Evolutionary conservation across 1,140 invertebrate species (phyloP), one percentile per base, ranked within the genome.

Genomic region (Brachionus rubens): DNA sequence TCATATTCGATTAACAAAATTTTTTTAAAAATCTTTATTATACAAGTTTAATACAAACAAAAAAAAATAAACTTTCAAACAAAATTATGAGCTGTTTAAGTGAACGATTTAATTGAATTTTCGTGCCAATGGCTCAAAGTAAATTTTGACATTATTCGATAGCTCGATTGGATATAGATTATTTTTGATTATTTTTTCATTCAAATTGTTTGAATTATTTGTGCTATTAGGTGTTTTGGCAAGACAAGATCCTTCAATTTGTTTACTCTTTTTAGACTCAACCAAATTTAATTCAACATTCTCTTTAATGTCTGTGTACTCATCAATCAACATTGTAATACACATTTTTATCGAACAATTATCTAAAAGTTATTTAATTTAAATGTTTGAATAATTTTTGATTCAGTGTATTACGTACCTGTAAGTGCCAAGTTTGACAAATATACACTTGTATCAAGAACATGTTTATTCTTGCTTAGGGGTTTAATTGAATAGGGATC

Each of bases 281-380:
- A 21, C 30, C 16, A 16, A n/a, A 43, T 36, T 3, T 9, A 12
- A 36, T 43, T 12, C 14, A 10, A 21, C 6, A 41, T 41, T 43
- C 19, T 65, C 59, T 65, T 65, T 43, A 4, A 65, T 65, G 19
- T 65, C 59, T 14, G 9, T 65, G 12, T 43, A 43, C 40, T 65
- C 59, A 41, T 65, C 59, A 26, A 65, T 41, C 24, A 65, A 2
- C 59, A 65, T 65, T 26, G 59, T 43, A 12, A 65, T 65, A 19
- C 59, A 65, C 36, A 65, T 24, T 65, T 65, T 65, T 1, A 65
- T 65, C 40, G 26, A 24, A 43, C 59, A 65, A 43, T 65, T 65
- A 41, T 65, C 59, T 65, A 26, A 30, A 30, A 30, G 6, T 56
- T 56, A 12, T 4, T 54, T 54, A 54, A 54, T 21, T 21, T 14